These are phyloP conservation scores for Manduca sexta DNA, from an alignment of 1,140 invertebrate species.

Conservation along the genomic window DNA sequence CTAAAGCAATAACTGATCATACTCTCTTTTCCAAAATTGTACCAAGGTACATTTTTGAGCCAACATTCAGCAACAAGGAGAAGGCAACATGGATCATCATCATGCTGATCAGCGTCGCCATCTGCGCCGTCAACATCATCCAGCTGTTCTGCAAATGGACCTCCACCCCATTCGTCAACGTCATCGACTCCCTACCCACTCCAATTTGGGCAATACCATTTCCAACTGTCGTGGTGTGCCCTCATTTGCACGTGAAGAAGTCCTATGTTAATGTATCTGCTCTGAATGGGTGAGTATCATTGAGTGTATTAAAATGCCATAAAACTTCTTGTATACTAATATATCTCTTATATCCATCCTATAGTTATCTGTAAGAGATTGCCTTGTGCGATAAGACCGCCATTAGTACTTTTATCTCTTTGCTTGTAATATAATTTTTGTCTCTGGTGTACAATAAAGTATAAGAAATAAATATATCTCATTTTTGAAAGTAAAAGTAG, in stretches of 20 bases:
- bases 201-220: conserved; percentile 69
- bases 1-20: no score
- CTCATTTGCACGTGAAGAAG: conserved; percentile 54
- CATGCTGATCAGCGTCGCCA: conserved; percentile 44
- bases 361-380: no score
- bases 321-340: no score
- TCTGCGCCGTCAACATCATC: conserved; percentile 54
- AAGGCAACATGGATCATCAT: conserved; percentile 52
- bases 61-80: conserved; percentile 47
- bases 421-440: no score
- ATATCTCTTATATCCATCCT: no score
- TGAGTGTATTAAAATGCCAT: no score
- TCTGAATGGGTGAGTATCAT: conserved; percentile 38
- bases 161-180: conserved; percentile 58
- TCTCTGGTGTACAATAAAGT: no score
- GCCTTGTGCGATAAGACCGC: no score
- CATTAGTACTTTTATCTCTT: no score
- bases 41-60: conserved; percentile 67
- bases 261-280: conserved; percentile 43
- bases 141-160: conserved; percentile 53
- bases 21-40: conserved; percentile 10
- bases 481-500: no score
- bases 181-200: conserved; percentile 59
- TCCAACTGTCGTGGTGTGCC: conserved; percentile 60
- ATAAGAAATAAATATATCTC: no score